A percentile compares a stretch with the other conserved stretches of the same genome.
phyloP scores from a whole-genome alignment of 2,888 invertebrate genomes.

The Microplitis deprimator region DNA sequence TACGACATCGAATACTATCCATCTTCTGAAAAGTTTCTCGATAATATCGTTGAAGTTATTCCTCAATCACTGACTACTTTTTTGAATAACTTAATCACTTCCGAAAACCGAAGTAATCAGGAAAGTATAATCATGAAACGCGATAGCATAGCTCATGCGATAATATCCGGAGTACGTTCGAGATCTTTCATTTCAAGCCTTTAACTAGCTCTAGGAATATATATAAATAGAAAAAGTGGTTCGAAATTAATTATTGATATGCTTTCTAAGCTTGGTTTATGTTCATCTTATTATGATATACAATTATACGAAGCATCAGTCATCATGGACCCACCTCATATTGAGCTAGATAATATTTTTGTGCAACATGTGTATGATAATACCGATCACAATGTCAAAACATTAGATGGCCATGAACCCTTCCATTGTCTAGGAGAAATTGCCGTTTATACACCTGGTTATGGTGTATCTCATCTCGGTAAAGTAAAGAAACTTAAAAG shows the following conservation, averaged over 20 bases:
- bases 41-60: neutral
- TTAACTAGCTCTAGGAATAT: too few relatives aligned
- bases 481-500: neutral
- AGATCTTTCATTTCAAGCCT: too few relatives aligned
- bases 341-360: slow-evolving; percentile 10
- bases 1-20: too few relatives aligned
- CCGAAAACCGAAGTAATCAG: neutral
- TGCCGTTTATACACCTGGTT: slow-evolving; percentile 40
- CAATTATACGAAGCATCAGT: slow-evolving; percentile 30
- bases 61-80: too few relatives aligned
- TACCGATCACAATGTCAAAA: slow-evolving; percentile 40
- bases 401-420: slow-evolving; percentile 35
- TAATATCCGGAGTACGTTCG: too few relatives aligned
- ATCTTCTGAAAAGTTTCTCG: too few relatives aligned
- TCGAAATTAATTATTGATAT: slow-evolving; percentile 33
- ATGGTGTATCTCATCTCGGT: slow-evolving; percentile 32
- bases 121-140: too few relatives aligned
- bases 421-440: slow-evolving; percentile 41
- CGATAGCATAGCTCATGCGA: too few relatives aligned
- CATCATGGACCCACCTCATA: slow-evolving; percentile 10
- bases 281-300: slow-evolving; percentile 17
- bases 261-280: slow-evolving; percentile 20
- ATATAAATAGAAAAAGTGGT: too few relatives aligned
- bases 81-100: too few relatives aligned
- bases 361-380: slow-evolving; percentile 38